These are phyloP conservation scores for Saccopteryx leptura DNA, from an alignment of 2,113 vertebrate genomes.

Conservation along the genomic window DNA sequence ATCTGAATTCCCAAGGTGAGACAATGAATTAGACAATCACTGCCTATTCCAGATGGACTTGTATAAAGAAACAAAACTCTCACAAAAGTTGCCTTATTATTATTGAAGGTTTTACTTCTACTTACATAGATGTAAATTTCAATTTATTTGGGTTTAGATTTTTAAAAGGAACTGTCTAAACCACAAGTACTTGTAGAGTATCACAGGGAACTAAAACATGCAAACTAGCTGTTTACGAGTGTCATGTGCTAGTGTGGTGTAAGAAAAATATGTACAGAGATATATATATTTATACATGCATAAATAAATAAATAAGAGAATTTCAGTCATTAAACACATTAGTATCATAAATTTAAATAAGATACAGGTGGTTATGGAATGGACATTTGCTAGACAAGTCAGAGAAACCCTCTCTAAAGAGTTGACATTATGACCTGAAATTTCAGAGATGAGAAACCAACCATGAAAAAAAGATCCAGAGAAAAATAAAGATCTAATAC, in stretches of 20 bases:
- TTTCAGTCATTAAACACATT: neutral
- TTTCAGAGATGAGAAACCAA: neutral
- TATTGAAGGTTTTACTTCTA: neutral
- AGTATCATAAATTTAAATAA: neutral
- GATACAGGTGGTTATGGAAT: neutral
- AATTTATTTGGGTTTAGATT: neutral
- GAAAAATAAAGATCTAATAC: neutral
- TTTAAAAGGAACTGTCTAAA: neutral
- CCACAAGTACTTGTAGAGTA: neutral
- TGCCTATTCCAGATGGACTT: neutral
- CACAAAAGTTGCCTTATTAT: neutral
- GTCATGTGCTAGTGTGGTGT: neutral
- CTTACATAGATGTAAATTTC: slow-evolving; percentile 22
- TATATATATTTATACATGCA: neutral
- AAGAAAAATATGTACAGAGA: neutral
- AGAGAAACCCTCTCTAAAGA: neutral
- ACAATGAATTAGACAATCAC: neutral
- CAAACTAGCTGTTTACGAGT: neutral
- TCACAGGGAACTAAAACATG: neutral
- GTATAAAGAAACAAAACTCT: slow-evolving; percentile 8
- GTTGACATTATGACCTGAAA: neutral
- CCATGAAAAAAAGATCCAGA: neutral
- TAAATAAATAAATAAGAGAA: neutral
- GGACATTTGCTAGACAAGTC: neutral
- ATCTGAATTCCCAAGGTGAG: neutral